A percentile compares a stretch with the other conserved stretches of the same genome.
Conservation (phyloP, 1,140 invertebrate genomes). For the Asbolus verrucosus region DNA sequence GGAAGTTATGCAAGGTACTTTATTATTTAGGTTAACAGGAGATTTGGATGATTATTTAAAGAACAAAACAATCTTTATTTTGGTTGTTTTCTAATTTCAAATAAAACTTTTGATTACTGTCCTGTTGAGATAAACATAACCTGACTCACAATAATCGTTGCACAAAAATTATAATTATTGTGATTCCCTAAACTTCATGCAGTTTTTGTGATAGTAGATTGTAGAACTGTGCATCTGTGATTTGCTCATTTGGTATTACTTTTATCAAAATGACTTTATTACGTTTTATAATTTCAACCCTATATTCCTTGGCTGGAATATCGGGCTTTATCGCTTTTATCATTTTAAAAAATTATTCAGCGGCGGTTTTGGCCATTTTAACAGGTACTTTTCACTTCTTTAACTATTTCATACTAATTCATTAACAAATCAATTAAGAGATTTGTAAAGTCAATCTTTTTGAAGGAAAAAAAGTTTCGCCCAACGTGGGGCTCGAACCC, state of each 20-base stretch:
- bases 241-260: background rate
- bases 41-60: no score
- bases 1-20: no score
- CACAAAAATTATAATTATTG: slow-evolving; percentile 12
- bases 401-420: no score
- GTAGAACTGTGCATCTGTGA: slow-evolving; percentile 5
- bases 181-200: no score
- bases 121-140: slow-evolving; percentile 22
- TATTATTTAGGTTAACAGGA: no score
- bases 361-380: slow-evolving; percentile 47
- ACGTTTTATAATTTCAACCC: slow-evolving; percentile 25
- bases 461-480: slow-evolving; percentile 69
- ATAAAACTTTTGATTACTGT: no score
- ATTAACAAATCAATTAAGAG: no score
- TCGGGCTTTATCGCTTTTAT: slow-evolving; percentile 50
- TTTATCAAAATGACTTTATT: slow-evolving; percentile 33
- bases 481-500: slow-evolving; percentile 92
- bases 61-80: no score
- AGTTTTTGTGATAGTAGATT: background rate
- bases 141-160: background rate
- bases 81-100: no score
- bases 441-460: no score
- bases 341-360: slow-evolving; percentile 52
- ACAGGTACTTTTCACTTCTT: slow-evolving; percentile 48
- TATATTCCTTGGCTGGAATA: slow-evolving; percentile 45